Percentiles rank a stretch among this genome's conserved stretches.
These are phyloP conservation scores for Osmerus mordax DNA, from an alignment of 2,113 vertebrate species.

Conservation along the genomic window DNA sequence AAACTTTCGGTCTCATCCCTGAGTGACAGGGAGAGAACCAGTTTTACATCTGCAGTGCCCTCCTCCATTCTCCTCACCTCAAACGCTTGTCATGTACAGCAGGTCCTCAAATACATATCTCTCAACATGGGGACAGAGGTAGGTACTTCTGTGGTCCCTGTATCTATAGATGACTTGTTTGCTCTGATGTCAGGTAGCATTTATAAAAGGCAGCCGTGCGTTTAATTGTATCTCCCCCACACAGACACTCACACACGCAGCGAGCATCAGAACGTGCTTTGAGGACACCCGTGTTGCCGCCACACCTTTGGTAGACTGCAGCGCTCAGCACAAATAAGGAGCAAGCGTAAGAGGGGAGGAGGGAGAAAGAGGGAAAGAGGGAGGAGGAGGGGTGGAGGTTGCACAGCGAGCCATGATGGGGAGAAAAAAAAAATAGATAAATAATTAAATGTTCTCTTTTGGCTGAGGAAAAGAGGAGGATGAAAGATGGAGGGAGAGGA, in stretches of 20 bases:
- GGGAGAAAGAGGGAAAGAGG: constrained; percentile 1
- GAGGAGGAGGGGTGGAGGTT: constrained; percentile 13
- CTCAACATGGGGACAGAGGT: too few relatives aligned
- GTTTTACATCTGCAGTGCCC: neutral
- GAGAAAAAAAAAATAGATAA: constrained; percentile 42
- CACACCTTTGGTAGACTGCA: constrained; percentile 66
- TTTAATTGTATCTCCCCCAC: neutral
- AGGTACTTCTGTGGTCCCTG: too few relatives aligned
- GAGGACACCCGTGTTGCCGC: constrained; percentile 45
- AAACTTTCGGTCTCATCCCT: neutral
- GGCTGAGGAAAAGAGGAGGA: constrained; percentile 28
- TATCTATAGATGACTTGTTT: too few relatives aligned
- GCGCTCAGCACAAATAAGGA: constrained; percentile 62
- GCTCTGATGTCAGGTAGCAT: too few relatives aligned
- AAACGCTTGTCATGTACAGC: neutral
- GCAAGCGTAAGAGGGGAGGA: constrained; percentile 19
- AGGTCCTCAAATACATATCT: neutral
- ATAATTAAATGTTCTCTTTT: constrained; percentile 54
- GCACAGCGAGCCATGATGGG: constrained; percentile 21
- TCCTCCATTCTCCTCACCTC: neutral
- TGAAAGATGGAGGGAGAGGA: constrained; percentile 20
- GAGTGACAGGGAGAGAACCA: neutral
- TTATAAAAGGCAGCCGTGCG: neutral
- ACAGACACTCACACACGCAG: constrained; percentile 54
- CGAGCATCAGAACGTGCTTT: constrained; percentile 27